Evolutionary conservation across 2,888 invertebrate species (phyloP).

Genomic region (Lutraria lutraria): DNA sequence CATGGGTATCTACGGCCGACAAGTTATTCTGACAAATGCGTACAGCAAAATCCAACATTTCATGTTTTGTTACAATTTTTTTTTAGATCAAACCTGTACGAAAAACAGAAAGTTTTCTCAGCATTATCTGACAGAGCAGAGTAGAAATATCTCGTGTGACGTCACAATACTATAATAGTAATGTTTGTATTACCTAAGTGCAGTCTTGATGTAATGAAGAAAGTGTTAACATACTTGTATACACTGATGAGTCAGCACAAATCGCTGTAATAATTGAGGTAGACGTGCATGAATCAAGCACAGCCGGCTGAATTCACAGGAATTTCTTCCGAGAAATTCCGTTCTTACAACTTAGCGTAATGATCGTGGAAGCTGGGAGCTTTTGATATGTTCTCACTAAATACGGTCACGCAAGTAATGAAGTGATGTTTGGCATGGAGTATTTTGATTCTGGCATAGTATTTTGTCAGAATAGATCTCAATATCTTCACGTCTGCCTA

Average conservation of each 20-base stretch:
- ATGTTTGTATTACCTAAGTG: slow-evolving; percentile 13
- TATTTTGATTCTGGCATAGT: background rate
- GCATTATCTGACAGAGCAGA: background rate
- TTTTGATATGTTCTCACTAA: slow-evolving; percentile 14
- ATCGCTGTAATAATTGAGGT: slow-evolving; percentile 16
- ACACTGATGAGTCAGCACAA: slow-evolving; percentile 7
- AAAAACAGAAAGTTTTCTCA: no score
- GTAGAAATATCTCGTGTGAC: background rate
- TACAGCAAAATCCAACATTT: no score
- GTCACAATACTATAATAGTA: background rate
- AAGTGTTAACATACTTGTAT: slow-evolving; percentile 12
- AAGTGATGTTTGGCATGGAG: slow-evolving; percentile 3
- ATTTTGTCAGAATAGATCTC: background rate
- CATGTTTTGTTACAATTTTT: no score
- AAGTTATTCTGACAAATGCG: no score
- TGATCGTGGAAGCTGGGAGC: background rate
- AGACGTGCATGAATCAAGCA: slow-evolving; percentile 20
- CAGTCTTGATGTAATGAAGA: background rate
- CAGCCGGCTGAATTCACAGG: slow-evolving; percentile 6
- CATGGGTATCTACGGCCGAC: no score
- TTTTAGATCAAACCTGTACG: no score
- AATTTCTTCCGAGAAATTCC: slow-evolving; percentile 13
- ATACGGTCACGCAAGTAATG: slow-evolving; percentile 9
- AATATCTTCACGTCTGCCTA: no score
- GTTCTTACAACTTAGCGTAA: slow-evolving; percentile 13